Base-by-base conservation (phyloP, 2,797 vertebrate species). In the Artibeus jamaicensis region DNA sequence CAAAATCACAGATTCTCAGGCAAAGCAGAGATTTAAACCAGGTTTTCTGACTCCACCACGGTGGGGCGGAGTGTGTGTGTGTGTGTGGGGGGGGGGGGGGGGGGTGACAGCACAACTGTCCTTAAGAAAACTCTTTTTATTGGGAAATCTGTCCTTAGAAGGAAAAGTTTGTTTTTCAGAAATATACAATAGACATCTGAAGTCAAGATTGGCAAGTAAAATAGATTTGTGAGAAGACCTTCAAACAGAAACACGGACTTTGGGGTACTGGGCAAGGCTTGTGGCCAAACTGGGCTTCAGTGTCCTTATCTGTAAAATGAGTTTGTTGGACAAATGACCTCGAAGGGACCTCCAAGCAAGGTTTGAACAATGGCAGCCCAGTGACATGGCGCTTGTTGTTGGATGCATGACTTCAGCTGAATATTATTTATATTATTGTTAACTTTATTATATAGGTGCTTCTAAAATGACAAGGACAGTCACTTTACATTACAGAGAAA, bases 401-500 rank as follows among this genome's bases (percentile, higher is more conserved):
- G 29, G 16, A 78, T 78, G 85, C 46, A 21, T 44, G 39, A 39
- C 14, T 24, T 77, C 70, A 44, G 34, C 37, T 57, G 50, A 74
- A 62, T 94, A 48, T 81, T 68, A 6, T 53, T 90, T 78, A 67
- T 83, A 37, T 93, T n/a, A 26, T 19, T 68, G 1, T 78, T 88
- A 34, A 55, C 7, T 74, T 78, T 62, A 85, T 76, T 79, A 5
- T 15, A 65, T 50, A 73, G 6, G 1, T 65, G 50, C 50, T 93
- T 94, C 65, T 83, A 42, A 89, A 96, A 86, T n/a, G 84, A 67
- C 5, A 34, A 42, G 21, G 6, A 19, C 3, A 42, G 78, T 90
- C 24, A 32, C 9, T 94, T 86, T 59, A 59, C 29, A 76, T 90
- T 70, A 73, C 4, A 78, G 59, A 94, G 79, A 89, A 95, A 95